phyloP scores from a whole-genome alignment of 1,140 invertebrate species.

The Rhagoletis pomonella region DNA sequence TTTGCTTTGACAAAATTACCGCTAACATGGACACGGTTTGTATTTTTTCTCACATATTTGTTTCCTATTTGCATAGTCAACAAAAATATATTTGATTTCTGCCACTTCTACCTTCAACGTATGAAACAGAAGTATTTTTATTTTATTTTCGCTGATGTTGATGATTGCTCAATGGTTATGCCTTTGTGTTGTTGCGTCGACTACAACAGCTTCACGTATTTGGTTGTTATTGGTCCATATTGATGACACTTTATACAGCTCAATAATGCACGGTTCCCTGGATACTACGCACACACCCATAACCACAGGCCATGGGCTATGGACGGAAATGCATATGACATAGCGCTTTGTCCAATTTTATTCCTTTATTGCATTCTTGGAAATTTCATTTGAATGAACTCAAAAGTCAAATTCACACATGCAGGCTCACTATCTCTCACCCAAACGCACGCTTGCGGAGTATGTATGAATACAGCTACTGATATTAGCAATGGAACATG shows the following conservation, averaged over 20 bases:
- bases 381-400: background rate
- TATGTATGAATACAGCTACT: background rate
- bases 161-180: background rate
- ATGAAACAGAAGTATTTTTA: background rate
- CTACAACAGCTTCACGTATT: background rate
- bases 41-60: too few relatives aligned
- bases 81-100: background rate
- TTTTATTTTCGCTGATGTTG: background rate
- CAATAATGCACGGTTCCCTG: conserved; percentile 33
- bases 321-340: background rate
- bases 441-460: background rate
- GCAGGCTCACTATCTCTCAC: background rate
- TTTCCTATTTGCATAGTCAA: background rate
- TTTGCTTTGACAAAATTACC: too few relatives aligned
- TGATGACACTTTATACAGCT: conserved; percentile 32
- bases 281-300: background rate
- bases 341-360: background rate
- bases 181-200: background rate
- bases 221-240: background rate
- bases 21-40: too few relatives aligned
- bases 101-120: background rate
- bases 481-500: background rate
- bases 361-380: conserved; percentile 25
- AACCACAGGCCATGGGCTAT: background rate
- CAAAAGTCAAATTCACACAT: background rate